Base-by-base conservation (phyloP, 2,888 invertebrate genomes). In the Ypsolopha sequella region DNA sequence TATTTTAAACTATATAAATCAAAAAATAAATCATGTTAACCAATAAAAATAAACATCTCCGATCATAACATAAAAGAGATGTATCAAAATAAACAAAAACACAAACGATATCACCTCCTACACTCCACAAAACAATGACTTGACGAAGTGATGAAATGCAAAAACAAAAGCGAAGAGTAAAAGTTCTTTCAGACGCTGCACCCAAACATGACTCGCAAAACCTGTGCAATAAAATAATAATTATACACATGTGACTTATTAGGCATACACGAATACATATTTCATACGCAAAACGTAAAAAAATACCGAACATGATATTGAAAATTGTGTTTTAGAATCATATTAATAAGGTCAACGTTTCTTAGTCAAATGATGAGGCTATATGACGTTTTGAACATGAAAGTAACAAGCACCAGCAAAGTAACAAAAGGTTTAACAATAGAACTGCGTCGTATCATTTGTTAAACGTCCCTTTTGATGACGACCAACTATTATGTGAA, bases 241-340 rank as follows among this genome's bases (percentile, higher is more conserved):
- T 85, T 84, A 81, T 80, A 82, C 80, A 77, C 81, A 78, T 80
- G 79, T 79, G 80, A 84, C 80, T 80, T 84, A 84, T 84, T 82
- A 82, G 75, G 75, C 69, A 61, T 73, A 74, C 75, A 73, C 67
- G 72, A 73, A 72, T 24, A 24, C 24, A 24, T 24, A 24, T 24
- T 24, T 24, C 24, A 24, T 24, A 4, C 24, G 24, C 24, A 24
- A 24, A 24, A 24, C 24, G 24, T 24, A 24, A 24, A 24, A 24
- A 24, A 24, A 24, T 24, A 24, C 24, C 24, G 4, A 24, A 3
- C 2, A 3, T 24, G 24, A 24, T 24, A 24, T 24, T 24, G 24
- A 24, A 24, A 24, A 24, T 24, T 24, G 24, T 24, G 24, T 24
- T 24, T 24, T 24, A 24, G 24, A 24, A 3, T 24, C 24, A 24